Conservation (phyloP, 2,113 vertebrate species). For the Heterotis niloticus region DNA sequence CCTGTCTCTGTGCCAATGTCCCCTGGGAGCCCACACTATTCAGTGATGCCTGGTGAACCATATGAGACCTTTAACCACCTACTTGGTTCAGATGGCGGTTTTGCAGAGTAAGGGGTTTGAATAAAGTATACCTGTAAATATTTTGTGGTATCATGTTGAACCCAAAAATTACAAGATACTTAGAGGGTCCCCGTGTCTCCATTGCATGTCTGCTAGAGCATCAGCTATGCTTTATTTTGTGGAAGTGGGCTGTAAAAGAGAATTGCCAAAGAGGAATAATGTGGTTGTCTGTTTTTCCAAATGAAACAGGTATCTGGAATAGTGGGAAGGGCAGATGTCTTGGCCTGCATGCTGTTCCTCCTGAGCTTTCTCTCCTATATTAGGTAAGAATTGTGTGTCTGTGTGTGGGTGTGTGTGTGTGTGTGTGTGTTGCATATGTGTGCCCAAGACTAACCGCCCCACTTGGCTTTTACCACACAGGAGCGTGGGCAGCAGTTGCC, state of each 20-base stretch:
- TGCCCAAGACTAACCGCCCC: background rate
- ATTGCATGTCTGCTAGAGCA: too few species aligned
- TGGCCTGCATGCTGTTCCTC: conserved; percentile 88
- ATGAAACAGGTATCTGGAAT: conserved; percentile 85
- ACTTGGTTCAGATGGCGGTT: too few species aligned
- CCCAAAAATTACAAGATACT: too few species aligned
- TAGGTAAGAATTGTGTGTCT: conserved; percentile 64
- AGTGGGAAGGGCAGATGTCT: conserved; percentile 90
- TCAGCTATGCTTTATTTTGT: too few species aligned
- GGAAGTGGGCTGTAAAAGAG: background rate
- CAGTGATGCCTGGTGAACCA: background rate
- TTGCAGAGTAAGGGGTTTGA: too few species aligned
- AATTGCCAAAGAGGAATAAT: background rate
- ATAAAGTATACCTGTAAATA: too few species aligned
- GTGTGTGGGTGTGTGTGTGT: background rate
- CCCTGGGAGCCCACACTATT: too few species aligned
- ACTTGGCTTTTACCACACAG: conserved; percentile 58
- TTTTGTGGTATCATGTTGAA: too few species aligned
- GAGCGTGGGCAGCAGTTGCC: conserved; percentile 69
- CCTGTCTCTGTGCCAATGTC: background rate
- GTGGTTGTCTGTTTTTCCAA: too few species aligned
- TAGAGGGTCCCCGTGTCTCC: too few species aligned
- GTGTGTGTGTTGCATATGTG: background rate
- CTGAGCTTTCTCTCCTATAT: conserved; percentile 92
- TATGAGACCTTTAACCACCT: background rate